Conservation (phyloP, 1,140 invertebrate genomes). For the Ips typographus region DNA sequence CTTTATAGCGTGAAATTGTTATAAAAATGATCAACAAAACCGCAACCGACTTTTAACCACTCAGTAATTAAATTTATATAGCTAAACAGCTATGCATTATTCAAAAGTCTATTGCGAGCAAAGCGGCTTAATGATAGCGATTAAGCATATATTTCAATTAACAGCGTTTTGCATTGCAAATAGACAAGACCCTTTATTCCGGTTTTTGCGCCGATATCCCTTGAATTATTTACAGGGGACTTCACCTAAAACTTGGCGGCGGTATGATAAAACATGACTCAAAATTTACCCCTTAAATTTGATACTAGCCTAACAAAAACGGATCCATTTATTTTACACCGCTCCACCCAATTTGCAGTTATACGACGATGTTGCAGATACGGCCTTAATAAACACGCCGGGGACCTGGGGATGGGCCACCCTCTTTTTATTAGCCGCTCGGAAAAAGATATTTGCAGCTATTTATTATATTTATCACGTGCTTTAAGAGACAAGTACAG, state of each 20-base stretch:
- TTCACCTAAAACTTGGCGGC: too few relatives aligned
- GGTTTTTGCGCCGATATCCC: too few relatives aligned
- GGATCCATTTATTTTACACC: constrained; percentile 22
- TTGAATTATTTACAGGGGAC: too few relatives aligned
- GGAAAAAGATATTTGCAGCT: constrained; percentile 31
- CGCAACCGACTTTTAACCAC: constrained; percentile 9
- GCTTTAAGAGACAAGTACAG: constrained; percentile 34
- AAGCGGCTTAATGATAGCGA: constrained; percentile 18
- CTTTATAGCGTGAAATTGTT: too few relatives aligned
- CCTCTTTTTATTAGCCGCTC: constrained; percentile 25
- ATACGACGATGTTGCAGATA: constrained; percentile 26
- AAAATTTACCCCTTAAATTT: constrained; percentile 10
- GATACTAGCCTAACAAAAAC: constrained; percentile 16
- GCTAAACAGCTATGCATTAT: constrained; percentile 22
- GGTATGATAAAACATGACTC: background rate
- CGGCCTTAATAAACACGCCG: constrained; percentile 25
- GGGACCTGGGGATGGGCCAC: constrained; percentile 19
- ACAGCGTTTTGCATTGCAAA: constrained; percentile 15
- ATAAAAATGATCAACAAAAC: too few relatives aligned
- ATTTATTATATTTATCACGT: constrained; percentile 36
- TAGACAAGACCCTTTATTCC: background rate
- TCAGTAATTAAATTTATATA: constrained; percentile 23
- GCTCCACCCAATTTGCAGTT: constrained; percentile 27
- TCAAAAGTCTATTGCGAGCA: constrained; percentile 14
- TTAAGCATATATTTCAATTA: constrained; percentile 21